Percentiles rank a stretch among this genome's conserved stretches.
Conservation (phyloP, 37 sponge, comb jelly and placozoan genomes). For the Aplysina aerophoba region DNA sequence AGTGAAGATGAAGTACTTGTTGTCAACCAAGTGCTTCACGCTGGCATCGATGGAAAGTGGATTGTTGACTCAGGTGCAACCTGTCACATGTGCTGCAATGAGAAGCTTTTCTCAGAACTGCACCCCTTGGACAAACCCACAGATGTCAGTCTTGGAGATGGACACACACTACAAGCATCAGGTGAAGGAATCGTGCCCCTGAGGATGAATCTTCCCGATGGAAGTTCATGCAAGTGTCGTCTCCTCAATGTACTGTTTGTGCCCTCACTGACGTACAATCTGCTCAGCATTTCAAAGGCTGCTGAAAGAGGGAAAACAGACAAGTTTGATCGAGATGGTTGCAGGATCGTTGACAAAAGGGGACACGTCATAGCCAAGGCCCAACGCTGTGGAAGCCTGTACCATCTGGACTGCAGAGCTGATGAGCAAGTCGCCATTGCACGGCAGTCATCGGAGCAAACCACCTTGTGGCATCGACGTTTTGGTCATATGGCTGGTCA, state of each 20-base stretch:
- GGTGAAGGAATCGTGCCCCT: constrained; percentile 40
- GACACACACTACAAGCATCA: constrained; percentile 26
- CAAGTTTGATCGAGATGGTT: no score
- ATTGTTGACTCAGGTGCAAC: no score
- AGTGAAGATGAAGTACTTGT: constrained; percentile 33
- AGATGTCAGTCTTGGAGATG: constrained; percentile 58
- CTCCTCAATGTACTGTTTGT: constrained; percentile 63
- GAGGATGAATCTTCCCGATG: constrained; percentile 34
- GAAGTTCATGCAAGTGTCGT: constrained; percentile 22
- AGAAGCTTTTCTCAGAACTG: background rate
- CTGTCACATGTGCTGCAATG: no score
- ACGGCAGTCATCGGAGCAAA: constrained; percentile 24
- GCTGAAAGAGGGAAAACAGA: no score
- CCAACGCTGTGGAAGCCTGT: constrained; percentile 42
- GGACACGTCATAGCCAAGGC: constrained; percentile 46
- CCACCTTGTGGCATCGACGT: constrained; percentile 67
- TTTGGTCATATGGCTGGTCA: constrained; percentile 52
- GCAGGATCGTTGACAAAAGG: no score
- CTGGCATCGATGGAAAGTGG: no score
- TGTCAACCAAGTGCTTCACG: background rate
- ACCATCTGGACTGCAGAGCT: no score
- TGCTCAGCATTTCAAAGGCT: constrained; percentile 54
- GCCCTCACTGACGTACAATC: constrained; percentile 54
- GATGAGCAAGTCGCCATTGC: background rate
- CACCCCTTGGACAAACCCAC: constrained; percentile 16